Percentiles rank a stretch among this genome's conserved stretches.
Conservation (phyloP, 2,797 vertebrate genomes). For the Aratinga solstitialis region DNA sequence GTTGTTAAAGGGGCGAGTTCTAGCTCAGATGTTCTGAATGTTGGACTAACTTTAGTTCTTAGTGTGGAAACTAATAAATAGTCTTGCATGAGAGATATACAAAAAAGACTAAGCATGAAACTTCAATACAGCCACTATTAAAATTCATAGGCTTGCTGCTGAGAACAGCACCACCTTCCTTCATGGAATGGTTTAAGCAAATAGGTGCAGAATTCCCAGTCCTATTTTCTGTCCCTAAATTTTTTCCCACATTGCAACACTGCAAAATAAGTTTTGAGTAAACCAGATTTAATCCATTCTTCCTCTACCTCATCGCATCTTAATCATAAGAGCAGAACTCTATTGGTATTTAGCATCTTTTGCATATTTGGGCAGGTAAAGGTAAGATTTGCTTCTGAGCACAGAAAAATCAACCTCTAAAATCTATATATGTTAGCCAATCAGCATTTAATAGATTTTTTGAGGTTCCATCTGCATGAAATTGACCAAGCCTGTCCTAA, state of each 20-base stretch:
- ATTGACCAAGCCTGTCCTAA: background rate
- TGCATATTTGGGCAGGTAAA: background rate
- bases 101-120: background rate
- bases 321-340: background rate
- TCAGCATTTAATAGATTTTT: background rate
- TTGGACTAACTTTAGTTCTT: background rate
- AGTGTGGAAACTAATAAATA: background rate
- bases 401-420: background rate
- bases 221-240: background rate
- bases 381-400: background rate
- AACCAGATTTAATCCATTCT: background rate
- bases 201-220: background rate
- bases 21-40: background rate
- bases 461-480: background rate
- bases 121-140: background rate
- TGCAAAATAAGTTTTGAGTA: background rate
- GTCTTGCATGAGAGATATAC: background rate
- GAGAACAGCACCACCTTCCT: background rate
- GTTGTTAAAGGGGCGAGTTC: background rate
- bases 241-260: background rate
- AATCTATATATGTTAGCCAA: background rate
- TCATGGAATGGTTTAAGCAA: background rate
- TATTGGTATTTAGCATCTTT: background rate
- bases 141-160: background rate
- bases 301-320: background rate